Evolutionary conservation across 2,113 vertebrate species (phyloP).

Genomic region (Sturnus vulgaris): DNA sequence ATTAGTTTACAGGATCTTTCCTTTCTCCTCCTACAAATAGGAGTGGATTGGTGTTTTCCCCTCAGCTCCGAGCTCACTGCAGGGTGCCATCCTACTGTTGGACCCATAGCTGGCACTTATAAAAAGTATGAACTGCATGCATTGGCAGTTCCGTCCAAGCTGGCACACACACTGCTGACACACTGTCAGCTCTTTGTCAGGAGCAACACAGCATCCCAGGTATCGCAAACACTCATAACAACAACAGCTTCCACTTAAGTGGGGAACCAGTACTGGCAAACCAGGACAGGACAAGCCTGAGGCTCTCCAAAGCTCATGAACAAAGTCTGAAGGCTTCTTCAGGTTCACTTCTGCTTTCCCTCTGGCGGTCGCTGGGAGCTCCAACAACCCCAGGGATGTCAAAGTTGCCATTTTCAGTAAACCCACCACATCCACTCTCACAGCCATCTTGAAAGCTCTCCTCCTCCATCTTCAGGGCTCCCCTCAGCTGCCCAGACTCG

Average conservation of each 20-base stretch:
- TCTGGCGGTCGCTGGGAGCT: rapidly evolving
- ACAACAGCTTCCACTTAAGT: neutral
- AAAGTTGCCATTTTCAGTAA: rapidly evolving
- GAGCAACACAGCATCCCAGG: neutral
- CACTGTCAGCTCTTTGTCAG: neutral
- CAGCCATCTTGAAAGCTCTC: no score
- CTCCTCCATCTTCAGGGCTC: neutral
- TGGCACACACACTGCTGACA: neutral
- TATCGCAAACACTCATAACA: neutral
- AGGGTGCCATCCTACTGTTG: neutral
- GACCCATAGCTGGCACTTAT: neutral
- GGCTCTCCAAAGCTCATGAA: neutral
- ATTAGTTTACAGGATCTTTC: constrained; percentile 24
- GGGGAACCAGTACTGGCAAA: neutral
- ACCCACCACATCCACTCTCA: neutral
- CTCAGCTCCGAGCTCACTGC: neutral
- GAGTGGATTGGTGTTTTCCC: neutral
- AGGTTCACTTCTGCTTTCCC: neutral
- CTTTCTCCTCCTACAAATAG: neutral
- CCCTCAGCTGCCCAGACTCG: neutral
- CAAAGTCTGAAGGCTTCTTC: neutral
- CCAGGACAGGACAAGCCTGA: neutral
- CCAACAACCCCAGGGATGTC: rapidly evolving
- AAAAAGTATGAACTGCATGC: neutral
- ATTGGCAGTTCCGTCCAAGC: neutral